These are phyloP conservation scores for Zeugodacus cucurbitae DNA, from an alignment of 1,140 invertebrate species.

Conservation along the genomic window DNA sequence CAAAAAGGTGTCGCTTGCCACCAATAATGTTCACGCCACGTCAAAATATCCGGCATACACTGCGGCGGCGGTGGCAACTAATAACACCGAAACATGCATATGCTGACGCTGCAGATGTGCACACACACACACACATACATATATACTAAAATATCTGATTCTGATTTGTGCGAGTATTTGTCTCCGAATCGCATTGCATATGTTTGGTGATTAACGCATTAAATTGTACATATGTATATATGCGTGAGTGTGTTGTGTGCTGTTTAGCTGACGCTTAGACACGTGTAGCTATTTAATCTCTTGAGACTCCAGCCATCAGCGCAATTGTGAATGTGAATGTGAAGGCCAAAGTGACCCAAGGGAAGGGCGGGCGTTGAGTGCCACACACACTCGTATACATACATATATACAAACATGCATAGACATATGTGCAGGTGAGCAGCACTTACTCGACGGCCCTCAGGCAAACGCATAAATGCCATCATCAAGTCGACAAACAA, in stretches of 20 bases:
- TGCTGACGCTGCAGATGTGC: neutral
- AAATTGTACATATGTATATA: neutral
- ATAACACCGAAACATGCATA: neutral
- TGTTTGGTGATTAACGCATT: neutral
- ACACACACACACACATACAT: neutral
- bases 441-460: neutral
- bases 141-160: neutral
- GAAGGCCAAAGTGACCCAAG: slow-evolving; percentile 6
- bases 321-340: neutral
- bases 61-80: neutral
- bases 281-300: slow-evolving; percentile 23
- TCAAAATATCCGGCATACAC: slow-evolving; percentile 47
- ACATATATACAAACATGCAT: neutral
- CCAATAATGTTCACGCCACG: slow-evolving; percentile 56
- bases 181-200: neutral
- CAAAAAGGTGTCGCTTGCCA: slow-evolving; percentile 40
- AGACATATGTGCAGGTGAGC: neutral
- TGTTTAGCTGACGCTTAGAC: neutral
- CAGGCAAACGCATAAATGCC: neutral
- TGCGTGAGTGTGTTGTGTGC: neutral
- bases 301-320: neutral
- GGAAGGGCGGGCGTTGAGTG: neutral
- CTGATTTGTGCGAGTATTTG: neutral
- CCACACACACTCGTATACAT: neutral
- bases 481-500: neutral